phyloP scores from a whole-genome alignment of 2,888 invertebrate genomes.

The Eupithecia inturbata region DNA sequence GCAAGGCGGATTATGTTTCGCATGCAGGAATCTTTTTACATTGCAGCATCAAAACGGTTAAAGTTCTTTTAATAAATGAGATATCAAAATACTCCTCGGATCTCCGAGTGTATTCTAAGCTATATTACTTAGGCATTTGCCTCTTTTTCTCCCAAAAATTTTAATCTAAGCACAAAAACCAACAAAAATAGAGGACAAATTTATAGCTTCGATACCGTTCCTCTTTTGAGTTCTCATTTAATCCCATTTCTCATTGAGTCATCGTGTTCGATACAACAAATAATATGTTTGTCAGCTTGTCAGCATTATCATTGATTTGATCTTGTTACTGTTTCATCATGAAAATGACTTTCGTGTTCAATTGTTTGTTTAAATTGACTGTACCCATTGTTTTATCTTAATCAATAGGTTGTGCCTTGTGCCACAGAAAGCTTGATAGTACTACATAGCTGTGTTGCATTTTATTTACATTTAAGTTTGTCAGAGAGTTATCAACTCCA shows the following conservation, averaged over 20 bases:
- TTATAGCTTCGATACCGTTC: not conserved
- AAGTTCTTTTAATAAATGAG: not conserved
- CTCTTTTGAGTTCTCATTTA: not conserved
- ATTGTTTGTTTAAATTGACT: slow-evolving; percentile 40
- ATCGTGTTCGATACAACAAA: slow-evolving; percentile 32
- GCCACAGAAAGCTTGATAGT: slow-evolving; percentile 12
- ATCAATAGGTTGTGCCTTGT: slow-evolving; percentile 19
- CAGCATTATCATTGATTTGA: slow-evolving; percentile 41
- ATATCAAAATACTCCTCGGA: not conserved
- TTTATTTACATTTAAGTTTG: not conserved
- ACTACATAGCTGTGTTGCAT: not conserved
- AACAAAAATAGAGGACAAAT: not conserved
- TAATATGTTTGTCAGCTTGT: slow-evolving; percentile 41
- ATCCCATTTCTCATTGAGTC: slow-evolving; percentile 29
- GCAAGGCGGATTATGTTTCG: not conserved
- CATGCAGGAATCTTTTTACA: not conserved
- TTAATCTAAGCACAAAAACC: not conserved
- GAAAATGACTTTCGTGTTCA: slow-evolving; percentile 42
- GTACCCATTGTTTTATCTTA: slow-evolving; percentile 39
- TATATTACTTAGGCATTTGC: not conserved
- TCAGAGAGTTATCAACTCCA: not conserved
- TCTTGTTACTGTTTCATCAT: slow-evolving; percentile 44
- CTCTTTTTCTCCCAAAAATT: not conserved
- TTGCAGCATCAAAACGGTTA: not conserved
- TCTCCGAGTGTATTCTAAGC: not conserved